These are phyloP conservation scores for Cistogaster globosa DNA, from an alignment of 2,888 invertebrate species.

Conservation along the genomic window DNA sequence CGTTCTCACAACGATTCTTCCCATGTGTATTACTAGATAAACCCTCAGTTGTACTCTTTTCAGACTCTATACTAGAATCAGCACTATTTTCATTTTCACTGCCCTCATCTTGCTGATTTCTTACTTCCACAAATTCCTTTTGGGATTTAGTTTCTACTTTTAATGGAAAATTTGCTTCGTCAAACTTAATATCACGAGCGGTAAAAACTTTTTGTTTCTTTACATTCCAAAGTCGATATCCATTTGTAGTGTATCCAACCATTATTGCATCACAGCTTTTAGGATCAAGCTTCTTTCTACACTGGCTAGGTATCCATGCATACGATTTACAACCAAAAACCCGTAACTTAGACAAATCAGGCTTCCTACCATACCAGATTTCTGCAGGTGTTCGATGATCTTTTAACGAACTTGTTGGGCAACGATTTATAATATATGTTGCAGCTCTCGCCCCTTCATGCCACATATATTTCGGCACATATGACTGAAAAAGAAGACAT, in stretches of 20 bases:
- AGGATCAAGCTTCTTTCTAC: constrained; percentile 33
- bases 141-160: constrained; percentile 3
- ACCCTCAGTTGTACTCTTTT: too few relatives aligned
- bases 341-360: constrained; percentile 19
- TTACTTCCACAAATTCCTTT: neutral
- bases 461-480: constrained; percentile 42
- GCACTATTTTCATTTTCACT: neutral
- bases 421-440: constrained; percentile 43
- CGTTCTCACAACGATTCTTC: too few relatives aligned
- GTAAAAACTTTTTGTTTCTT: constrained; percentile 28
- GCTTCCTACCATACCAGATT: constrained; percentile 30
- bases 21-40: too few relatives aligned
- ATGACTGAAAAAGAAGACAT: constrained; percentile 38
- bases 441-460: constrained; percentile 34
- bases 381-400: constrained; percentile 54
- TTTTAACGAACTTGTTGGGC: constrained; percentile 38
- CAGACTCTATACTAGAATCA: neutral
- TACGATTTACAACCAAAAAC: constrained; percentile 42
- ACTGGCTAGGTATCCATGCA: constrained; percentile 39
- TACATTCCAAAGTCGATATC: constrained; percentile 4
- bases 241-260: constrained; percentile 33
- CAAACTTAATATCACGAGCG: constrained; percentile 27
- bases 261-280: constrained; percentile 29
- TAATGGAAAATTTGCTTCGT: constrained; percentile 34
- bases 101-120: too few relatives aligned